A percentile compares a stretch with the other conserved stretches of the same genome.
Evolutionary conservation across 2,113 vertebrate species (phyloP).

Genomic region (Ailuropoda melanoleuca): DNA sequence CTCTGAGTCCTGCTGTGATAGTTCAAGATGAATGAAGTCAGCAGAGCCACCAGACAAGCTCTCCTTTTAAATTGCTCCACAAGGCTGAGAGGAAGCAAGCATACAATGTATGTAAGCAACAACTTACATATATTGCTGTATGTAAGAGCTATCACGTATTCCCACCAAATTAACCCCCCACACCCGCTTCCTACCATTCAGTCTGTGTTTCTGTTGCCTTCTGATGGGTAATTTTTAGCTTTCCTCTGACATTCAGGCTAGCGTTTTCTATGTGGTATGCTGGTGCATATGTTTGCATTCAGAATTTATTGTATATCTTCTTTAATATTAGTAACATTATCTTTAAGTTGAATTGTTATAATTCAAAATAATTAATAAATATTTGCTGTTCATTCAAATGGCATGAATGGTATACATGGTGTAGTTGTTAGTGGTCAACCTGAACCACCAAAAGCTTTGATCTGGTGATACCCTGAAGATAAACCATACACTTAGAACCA

Average conservation of each 20-base stretch:
- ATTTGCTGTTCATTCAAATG: background rate
- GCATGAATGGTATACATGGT: fast-evolving
- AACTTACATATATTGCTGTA: no score
- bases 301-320: background rate
- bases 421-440: background rate
- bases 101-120: no score
- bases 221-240: background rate
- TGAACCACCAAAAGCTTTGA: background rate
- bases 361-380: background rate
- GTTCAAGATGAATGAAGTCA: conserved; percentile 16
- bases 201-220: background rate
- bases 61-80: conserved; percentile 11
- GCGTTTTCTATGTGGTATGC: background rate
- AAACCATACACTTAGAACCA: background rate
- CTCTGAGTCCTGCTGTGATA: background rate
- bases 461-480: background rate
- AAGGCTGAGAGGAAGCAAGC: background rate
- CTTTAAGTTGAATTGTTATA: background rate
- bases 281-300: background rate
- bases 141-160: background rate
- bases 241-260: background rate
- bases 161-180: background rate
- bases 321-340: background rate
- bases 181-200: background rate
- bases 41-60: background rate